Conservation (phyloP, 2,113 vertebrate species). For the Empidonax alnorum region DNA sequence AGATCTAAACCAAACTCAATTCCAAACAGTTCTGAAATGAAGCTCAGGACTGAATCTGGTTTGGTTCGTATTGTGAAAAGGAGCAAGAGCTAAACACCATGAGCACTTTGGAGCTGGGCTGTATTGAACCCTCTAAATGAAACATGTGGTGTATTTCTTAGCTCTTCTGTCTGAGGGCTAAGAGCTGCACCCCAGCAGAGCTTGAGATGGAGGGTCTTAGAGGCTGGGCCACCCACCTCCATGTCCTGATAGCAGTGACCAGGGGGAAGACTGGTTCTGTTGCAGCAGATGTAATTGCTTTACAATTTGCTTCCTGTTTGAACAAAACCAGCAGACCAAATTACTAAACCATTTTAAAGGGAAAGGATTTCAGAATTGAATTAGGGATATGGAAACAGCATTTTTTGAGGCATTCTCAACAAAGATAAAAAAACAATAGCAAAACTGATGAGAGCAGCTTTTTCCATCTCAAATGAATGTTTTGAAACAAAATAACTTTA, state of each 20-base stretch:
- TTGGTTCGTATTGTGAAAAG: background rate
- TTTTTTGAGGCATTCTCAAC: constrained; percentile 1
- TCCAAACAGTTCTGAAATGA: background rate
- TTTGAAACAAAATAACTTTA: constrained; percentile 61
- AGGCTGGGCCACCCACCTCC: background rate
- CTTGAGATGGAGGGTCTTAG: background rate
- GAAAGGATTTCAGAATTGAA: constrained; percentile 29
- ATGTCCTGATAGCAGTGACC: background rate
- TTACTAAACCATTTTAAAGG: constrained; percentile 13
- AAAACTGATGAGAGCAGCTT: constrained; percentile 25
- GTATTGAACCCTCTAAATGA: background rate
- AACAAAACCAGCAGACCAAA: constrained; percentile 19
- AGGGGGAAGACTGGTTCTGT: background rate
- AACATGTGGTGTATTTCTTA: background rate
- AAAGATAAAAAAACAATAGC: background rate
- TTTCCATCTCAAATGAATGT: constrained; percentile 33
- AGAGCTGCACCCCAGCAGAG: background rate
- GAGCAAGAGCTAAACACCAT: background rate
- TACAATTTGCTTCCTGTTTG: constrained; percentile 33
- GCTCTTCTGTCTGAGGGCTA: background rate
- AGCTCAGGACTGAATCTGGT: background rate
- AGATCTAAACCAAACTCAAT: background rate
- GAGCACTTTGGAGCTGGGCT: background rate
- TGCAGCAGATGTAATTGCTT: background rate
- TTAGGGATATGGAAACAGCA: constrained; percentile 9